These are phyloP conservation scores for Isichthys henryi DNA, from an alignment of 2,113 vertebrate species.

Conservation along the genomic window DNA sequence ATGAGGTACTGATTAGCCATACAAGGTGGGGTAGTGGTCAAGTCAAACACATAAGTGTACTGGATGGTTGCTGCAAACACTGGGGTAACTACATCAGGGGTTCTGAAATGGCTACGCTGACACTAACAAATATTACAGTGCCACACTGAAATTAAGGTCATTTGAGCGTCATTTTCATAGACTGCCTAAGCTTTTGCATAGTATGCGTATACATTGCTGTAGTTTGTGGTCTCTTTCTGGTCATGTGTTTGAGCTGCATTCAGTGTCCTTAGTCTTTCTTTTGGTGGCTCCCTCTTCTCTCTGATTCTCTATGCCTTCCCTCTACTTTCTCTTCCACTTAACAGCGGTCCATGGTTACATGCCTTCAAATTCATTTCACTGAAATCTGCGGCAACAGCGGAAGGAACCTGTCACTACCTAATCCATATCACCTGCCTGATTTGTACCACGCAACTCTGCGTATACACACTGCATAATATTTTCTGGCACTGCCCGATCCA, in stretches of 20 bases:
- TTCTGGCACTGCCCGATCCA: not conserved
- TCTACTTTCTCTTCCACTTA: not conserved
- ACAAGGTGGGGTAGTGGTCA: not conserved
- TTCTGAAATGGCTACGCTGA: not conserved
- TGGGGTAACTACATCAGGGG: not conserved
- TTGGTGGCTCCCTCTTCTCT: not conserved
- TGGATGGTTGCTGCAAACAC: not conserved
- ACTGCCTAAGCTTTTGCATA: not conserved
- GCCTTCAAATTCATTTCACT: not conserved
- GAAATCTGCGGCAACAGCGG: not conserved
- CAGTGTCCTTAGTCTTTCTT: not conserved
- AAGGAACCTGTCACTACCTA: not conserved
- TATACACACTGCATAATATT: not conserved
- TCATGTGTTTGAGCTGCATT: not conserved
- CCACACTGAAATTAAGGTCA: not conserved
- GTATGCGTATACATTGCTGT: not conserved
- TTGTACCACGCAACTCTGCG: not conserved
- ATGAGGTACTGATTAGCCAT: not conserved
- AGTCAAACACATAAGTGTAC: not conserved
- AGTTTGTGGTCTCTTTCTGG: not conserved
- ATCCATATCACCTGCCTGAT: not conserved
- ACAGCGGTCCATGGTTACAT: not conserved
- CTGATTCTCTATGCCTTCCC: not conserved
- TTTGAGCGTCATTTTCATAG: not conserved
- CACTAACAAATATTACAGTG: not conserved